Base-by-base conservation (phyloP, 1,140 invertebrate genomes). In the Venustaconcha ellipsiformis region DNA sequence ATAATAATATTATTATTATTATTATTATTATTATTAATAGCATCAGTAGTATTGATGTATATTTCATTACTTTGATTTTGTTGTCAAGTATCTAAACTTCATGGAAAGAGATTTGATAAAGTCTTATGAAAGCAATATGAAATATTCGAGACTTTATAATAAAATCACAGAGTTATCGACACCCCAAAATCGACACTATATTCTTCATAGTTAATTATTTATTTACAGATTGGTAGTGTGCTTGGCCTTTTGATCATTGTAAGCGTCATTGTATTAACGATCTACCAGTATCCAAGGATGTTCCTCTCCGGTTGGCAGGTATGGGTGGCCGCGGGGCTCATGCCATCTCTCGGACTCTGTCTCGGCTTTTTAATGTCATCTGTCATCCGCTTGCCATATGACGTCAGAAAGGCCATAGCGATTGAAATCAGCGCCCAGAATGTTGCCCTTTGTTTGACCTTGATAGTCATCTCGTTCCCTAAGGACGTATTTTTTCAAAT, bases 281-380 rank as follows among this genome's bases (percentile, higher is more conserved):
- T 20, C 23, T 66, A 66, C 64, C 20, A 26, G 64, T 66, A 66
- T 14, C 64, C 64, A 20, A 20, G 37, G 26, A 66, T 66, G 64
- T 66, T 26, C 64, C 18, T 30, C 18, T 66, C 64, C 18, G 17
- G 20, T 18, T 66, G 64, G 64, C 20, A 66, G 11, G 37, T 37
- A 66, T 66, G 64, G 64, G 8, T 66, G 15, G 17, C 37, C n/a
- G 64, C 64, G 5, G 64, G 6, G 6, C 17, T 30, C 64, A 26
- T 66, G 17, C 20, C 64, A 20, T 37, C 64, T 66, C n/a, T 66
- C 26, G 64, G 20, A 17, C 37, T 66, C 64, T 26, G 17, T 17
- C 20, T 30, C 26, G 64, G n/a, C 26, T 66, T 26, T 30, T 8
- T 66, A n/a, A 18, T 66, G 20, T n/a, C 64, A 4, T 37, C 37